Conservation (phyloP, 2,888 invertebrate species). For the Cephus pulcher region DNA sequence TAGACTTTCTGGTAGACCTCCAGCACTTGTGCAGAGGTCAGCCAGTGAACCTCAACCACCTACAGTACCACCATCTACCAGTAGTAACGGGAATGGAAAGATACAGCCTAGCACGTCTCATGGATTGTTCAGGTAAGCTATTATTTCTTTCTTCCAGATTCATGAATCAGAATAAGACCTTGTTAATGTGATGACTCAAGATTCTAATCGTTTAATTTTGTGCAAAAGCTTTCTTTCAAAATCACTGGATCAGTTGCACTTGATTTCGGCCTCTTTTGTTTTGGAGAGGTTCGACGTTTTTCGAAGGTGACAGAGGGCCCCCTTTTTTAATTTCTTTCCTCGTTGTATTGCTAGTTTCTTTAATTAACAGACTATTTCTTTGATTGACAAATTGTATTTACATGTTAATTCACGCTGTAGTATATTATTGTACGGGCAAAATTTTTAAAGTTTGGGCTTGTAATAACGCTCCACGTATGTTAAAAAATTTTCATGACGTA, state of each 20-base stretch:
- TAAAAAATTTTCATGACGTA: slow-evolving; percentile 36
- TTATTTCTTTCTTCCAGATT: not conserved
- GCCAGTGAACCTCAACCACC: slow-evolving; percentile 74
- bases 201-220: not conserved
- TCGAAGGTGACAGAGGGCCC: slow-evolving; percentile 53
- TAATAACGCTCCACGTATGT: slow-evolving; percentile 29
- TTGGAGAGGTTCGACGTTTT: slow-evolving; percentile 64
- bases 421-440: not conserved
- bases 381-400: not conserved
- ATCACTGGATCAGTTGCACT: slow-evolving; percentile 66
- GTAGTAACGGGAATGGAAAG: slow-evolving; percentile 61
- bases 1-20: slow-evolving; percentile 42
- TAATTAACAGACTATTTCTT: not conserved
- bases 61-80: slow-evolving; percentile 68
- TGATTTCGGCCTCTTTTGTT: slow-evolving; percentile 66
- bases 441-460: slow-evolving; percentile 19
- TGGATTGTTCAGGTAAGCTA: slow-evolving; percentile 57
- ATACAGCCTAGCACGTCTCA: slow-evolving; percentile 61
- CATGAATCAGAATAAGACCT: not conserved
- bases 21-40: slow-evolving; percentile 72
- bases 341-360: not conserved
- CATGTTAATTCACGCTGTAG: not conserved
- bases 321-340: not conserved
- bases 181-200: not conserved
- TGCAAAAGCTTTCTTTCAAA: slow-evolving; percentile 63